Evolutionary conservation across 2,797 vertebrate species (phyloP).

Genomic region (Rhinatrema bivittatum): DNA sequence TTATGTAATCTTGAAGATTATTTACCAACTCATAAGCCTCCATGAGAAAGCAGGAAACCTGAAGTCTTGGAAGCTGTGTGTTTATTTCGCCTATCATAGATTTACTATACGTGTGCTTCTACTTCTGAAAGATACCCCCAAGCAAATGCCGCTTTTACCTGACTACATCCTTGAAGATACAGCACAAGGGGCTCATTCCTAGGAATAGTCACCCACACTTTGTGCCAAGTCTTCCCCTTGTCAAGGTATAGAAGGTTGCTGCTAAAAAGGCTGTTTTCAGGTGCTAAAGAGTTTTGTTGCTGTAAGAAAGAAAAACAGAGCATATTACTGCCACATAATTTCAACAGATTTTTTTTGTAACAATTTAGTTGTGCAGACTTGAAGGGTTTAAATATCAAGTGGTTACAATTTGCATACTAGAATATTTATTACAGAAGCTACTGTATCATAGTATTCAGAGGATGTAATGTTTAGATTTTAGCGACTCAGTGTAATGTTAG

Average conservation of each 20-base stretch:
- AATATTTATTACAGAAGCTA: conserved; percentile 3
- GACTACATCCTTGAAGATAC: conserved; percentile 65
- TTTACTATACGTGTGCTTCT: rapidly evolving
- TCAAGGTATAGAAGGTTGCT: conserved; percentile 74
- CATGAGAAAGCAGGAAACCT: conserved; percentile 1
- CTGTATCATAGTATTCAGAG: background rate
- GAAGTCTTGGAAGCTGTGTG: conserved; percentile 5
- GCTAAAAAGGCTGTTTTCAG: conserved; percentile 67
- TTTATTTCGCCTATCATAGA: conserved; percentile 29
- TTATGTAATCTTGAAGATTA: background rate
- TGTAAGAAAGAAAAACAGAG: conserved; percentile 20
- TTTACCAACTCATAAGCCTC: background rate
- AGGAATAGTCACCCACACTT: conserved; percentile 71
- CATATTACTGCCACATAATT: background rate
- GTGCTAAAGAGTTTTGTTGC: conserved; percentile 59
- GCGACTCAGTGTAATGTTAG: background rate
- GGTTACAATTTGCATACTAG: background rate
- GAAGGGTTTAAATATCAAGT: background rate
- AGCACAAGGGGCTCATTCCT: conserved; percentile 71
- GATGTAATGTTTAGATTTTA: conserved; percentile 7
- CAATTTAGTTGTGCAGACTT: background rate
- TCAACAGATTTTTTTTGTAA: conserved; percentile 4
- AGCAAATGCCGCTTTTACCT: conserved; percentile 47
- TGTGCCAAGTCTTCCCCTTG: conserved; percentile 73
- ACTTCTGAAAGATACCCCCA: background rate